Evolutionary conservation across 2,888 invertebrate genomes (phyloP), one percentile per base, ranked within the genome.

Genomic region (Drosophila parthenogenetica): DNA sequence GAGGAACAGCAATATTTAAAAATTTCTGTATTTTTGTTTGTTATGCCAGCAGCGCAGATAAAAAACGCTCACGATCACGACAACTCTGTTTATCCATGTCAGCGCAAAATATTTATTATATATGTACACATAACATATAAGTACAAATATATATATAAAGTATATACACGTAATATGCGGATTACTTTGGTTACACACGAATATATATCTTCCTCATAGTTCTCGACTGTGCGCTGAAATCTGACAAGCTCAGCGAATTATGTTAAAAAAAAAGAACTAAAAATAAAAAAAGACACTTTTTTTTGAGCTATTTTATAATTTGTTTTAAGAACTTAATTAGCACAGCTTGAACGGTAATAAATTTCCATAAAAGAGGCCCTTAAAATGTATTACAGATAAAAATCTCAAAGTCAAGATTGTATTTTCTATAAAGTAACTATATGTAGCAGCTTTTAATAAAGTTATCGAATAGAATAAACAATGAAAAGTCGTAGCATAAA

Each of bases 61-160:
- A 69, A 49, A 29, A 37, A 40, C 32, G 14, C 19, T 35, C 22
- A 8, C 39, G 58, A 59, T 35, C 22, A 8, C 39, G 58, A 59
- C 69, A 63, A 42, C 51, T 32, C 35, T 77, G 79, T 79, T 76
- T 77, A 62, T 29, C 60, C 43, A 60, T 69, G 80, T 70, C 76
- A 70, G 60, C 51, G 67, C 35, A 45, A 55, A 77, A 58, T 45
- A 39, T 46, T 40, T 48, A 50, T 40, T 48, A 50, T 35, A 10
- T 22, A 29, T 43, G 10, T 16, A 39, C 17, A 61, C 37, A 32
- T 10, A n/a, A 29, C 8, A 16, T 37, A 32, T 42, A n/a, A 4
- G 19, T 14, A 32, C 8, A 29, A 29, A 29, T 29, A 29, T 8
- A 29, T 25, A 25, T 29, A 8, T 29, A 29, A 29, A 29, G 29